Evolutionary conservation across 2,797 vertebrate species (phyloP).

Genomic region (Oreortyx pictus): DNA sequence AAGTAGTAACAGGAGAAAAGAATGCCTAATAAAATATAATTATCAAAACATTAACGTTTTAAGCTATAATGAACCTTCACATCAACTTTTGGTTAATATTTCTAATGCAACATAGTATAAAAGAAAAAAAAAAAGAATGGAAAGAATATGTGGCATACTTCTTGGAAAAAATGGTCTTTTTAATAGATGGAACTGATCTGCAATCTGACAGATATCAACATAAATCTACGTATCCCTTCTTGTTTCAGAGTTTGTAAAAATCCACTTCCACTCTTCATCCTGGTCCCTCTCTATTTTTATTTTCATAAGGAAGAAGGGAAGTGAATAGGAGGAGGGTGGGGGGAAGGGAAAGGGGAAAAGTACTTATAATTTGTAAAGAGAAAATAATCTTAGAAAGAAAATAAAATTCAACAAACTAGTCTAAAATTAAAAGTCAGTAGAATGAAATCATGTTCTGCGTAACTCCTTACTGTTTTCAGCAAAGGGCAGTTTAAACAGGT

Average conservation of each 20-base stretch:
- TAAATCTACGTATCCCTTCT: background rate
- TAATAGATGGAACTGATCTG: background rate
- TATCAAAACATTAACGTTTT: conserved; percentile 38
- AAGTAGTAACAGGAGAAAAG: conserved; percentile 7
- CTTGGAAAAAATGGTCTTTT: background rate
- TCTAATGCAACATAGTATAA: background rate
- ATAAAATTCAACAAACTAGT: background rate
- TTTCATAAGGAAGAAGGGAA: background rate
- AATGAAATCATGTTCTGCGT: background rate
- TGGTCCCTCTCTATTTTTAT: background rate
- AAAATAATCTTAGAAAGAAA: background rate
- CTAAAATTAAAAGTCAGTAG: background rate
- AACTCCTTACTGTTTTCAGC: background rate
- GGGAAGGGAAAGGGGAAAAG: background rate
- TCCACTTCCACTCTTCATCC: background rate
- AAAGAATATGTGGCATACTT: background rate
- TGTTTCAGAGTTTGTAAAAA: background rate
- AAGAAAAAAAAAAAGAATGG: background rate
- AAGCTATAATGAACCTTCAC: background rate
- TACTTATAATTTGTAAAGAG: background rate
- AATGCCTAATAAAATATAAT: conserved; percentile 16
- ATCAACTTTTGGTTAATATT: background rate
- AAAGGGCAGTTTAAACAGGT: background rate
- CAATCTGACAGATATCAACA: background rate
- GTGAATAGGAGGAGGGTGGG: background rate